A percentile compares a stretch with the other conserved stretches of the same genome.
These are phyloP conservation scores for Hylia prasina DNA, from an alignment of 2,113 vertebrate species.

Conservation along the genomic window DNA sequence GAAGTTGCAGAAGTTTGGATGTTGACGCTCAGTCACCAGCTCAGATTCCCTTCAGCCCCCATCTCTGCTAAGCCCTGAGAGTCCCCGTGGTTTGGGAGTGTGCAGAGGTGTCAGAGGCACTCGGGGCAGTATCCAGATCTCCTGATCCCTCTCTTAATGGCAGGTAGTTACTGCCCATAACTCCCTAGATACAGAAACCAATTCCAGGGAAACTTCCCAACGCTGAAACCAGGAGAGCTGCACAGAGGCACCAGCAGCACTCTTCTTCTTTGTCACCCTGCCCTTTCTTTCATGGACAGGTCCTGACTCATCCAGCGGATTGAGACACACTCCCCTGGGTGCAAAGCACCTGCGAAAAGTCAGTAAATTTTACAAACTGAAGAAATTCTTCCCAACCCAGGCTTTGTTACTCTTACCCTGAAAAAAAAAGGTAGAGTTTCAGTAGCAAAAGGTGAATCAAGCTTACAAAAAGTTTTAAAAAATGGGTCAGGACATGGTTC, in stretches of 20 bases:
- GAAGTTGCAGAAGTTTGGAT: neutral
- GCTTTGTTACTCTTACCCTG: fast-evolving
- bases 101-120: neutral
- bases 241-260: neutral
- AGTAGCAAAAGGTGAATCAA: neutral
- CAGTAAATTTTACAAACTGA: neutral
- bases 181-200: neutral
- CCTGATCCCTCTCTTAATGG: neutral
- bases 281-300: neutral
- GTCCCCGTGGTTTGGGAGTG: neutral
- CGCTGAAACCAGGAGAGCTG: fast-evolving
- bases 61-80: neutral
- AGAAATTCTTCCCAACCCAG: neutral
- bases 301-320: neutral
- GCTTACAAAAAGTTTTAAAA: neutral
- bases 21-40: neutral
- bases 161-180: neutral
- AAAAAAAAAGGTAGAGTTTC: neutral
- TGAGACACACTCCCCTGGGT: neutral
- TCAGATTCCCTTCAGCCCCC: neutral
- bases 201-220: fast-evolving
- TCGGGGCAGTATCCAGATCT: fast-evolving
- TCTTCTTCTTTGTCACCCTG: fast-evolving
- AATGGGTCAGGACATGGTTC: neutral
- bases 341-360: neutral